Base-by-base conservation (phyloP, 1,140 invertebrate species). In the Ectropis grisescens region DNA sequence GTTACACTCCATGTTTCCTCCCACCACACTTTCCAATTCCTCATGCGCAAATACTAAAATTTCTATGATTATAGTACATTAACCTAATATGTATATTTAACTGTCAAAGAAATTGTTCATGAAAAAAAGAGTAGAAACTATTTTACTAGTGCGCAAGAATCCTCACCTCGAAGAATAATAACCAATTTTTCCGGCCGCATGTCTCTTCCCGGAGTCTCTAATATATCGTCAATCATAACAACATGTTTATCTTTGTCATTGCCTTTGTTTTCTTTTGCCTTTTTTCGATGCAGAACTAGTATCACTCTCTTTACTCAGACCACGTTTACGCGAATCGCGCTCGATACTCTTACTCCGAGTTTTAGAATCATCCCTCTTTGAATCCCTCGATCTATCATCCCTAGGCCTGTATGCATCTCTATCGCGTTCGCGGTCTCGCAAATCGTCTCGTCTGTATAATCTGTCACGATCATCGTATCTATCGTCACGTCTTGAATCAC, bases 141-240 rank as follows among this genome's bases (percentile, higher is more conserved):
- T n/a, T n/a, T n/a, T n/a, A n/a, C n/a, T n/a, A n/a, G n/a, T n/a
- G n/a, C n/a, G n/a, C n/a, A n/a, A n/a, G n/a, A n/a, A n/a, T n/a
- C n/a, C 42, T 40, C 88, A 39, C 96, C 96, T 72, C 96, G 82
- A 8, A 98, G 71, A 51, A 98, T 93, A 32, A 98, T 91, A 12
- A 92, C 92, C 46, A 98, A 91, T 67, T 93, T 90, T 12, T 86
- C 82, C 28, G 94, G 94, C 60, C 94, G 84, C 45, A 85, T 89
- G 47, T 86, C 85, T 44, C 91, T 85, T 28, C 89, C 93, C 28
- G 91, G 94, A 29, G 75, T 65, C 47, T 84, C 88, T 38, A 98
- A 68, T 12, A 98, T 58, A 65, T 97, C 95, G 65, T 96, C 93
- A 37, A 97, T 89, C 64, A 90, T 82, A n/a, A 86, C 76, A 9